Percentiles rank a stretch among this genome's conserved stretches.
phyloP scores from a whole-genome alignment of 2,888 invertebrate genomes.

The Phanerotoma sp. region DNA sequence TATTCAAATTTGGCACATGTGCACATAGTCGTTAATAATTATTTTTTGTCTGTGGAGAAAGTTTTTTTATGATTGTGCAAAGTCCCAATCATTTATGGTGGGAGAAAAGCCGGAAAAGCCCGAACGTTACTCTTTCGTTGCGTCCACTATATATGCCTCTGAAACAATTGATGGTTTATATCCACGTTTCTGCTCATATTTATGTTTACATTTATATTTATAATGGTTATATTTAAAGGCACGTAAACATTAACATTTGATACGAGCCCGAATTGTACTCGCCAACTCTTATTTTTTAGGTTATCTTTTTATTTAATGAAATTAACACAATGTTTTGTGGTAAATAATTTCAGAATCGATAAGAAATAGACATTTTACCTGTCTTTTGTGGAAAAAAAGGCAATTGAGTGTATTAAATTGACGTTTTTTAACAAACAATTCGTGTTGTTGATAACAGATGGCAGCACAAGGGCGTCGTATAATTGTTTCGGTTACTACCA shows the following conservation, averaged over 20 bases:
- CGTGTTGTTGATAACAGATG: slow-evolving; percentile 30
- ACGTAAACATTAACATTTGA: slow-evolving; percentile 20
- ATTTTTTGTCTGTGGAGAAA: too few species aligned
- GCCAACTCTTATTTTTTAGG: slow-evolving; percentile 1
- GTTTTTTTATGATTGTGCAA: too few species aligned
- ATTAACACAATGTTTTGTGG: neutral
- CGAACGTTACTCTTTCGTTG: too few species aligned
- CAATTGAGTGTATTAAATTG: too few species aligned
- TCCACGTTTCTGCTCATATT: neutral
- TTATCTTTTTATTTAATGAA: neutral
- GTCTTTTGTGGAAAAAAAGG: too few species aligned
- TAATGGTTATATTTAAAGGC: slow-evolving; percentile 12
- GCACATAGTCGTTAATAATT: too few species aligned
- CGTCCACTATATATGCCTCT: slow-evolving; percentile 2
- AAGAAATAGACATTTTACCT: too few species aligned
- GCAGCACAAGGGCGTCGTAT: slow-evolving; percentile 46
- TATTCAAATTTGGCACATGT: too few species aligned
- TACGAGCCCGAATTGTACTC: slow-evolving; percentile 14
- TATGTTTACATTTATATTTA: neutral
- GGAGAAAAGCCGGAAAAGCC: too few species aligned
- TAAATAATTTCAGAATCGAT: neutral
- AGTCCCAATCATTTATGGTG: too few species aligned
- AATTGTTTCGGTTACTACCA: slow-evolving; percentile 51
- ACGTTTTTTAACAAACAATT: too few species aligned
- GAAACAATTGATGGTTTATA: neutral